Conservation (phyloP, 2,797 vertebrate genomes). For the Sphenodon punctatus region DNA sequence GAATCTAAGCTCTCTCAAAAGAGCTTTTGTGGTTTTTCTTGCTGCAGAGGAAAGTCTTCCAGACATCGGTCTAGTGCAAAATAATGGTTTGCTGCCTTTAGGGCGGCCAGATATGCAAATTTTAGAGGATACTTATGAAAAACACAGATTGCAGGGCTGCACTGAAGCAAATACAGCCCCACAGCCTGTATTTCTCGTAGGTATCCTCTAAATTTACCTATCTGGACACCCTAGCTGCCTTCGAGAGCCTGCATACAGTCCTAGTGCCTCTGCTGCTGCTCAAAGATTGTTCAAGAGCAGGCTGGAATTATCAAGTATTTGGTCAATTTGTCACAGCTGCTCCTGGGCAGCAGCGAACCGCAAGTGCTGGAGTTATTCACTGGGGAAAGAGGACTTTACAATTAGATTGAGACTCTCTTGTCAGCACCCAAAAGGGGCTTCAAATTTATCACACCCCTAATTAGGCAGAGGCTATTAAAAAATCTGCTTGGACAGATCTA, state of each 20-base stretch:
- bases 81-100: background rate
- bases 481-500: background rate
- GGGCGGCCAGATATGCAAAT: too few species aligned
- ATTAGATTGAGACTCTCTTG: background rate
- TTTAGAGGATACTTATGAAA: too few species aligned
- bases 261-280: background rate
- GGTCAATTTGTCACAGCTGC: background rate
- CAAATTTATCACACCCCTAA: background rate
- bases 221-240: too few species aligned
- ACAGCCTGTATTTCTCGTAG: too few species aligned
- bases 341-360: background rate
- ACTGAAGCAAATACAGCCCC: too few species aligned
- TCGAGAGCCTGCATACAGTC: too few species aligned
- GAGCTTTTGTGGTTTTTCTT: too few species aligned
- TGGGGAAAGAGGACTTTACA: background rate
- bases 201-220: too few species aligned
- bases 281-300: background rate
- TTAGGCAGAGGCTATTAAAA: background rate
- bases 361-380: background rate
- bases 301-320: background rate
- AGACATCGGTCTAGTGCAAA: background rate
- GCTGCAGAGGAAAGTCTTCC: background rate
- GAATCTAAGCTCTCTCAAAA: too few species aligned
- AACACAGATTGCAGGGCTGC: too few species aligned
- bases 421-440: background rate